Base-by-base conservation (phyloP, 2,888 invertebrate genomes). In the Polyploca ridens region DNA sequence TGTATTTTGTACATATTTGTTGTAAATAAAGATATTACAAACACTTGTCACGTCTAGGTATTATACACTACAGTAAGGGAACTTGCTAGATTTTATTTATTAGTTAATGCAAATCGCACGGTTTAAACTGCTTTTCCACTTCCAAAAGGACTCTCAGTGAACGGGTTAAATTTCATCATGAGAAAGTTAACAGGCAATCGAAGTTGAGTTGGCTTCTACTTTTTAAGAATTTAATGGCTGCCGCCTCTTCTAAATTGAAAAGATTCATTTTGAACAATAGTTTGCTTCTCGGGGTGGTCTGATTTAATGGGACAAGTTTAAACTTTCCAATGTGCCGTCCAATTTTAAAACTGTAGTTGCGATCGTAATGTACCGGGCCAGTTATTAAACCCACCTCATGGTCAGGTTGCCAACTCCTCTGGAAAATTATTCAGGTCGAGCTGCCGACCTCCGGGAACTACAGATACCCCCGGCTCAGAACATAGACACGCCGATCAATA, bases 141-240 rank as follows among this genome's bases (percentile, higher is more conserved):
- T 65, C 62, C 62, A 66, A 67, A 62, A 35, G 61, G 57, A 63
- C 58, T 65, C 63, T 65, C 62, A 33, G 54, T 49, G 64, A 66
- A 69, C 65, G 64, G 71, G 71, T 74, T 77, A 62, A 76, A 73
- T 72, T 75, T 64, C 64, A 76, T 73, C 77, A 73, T 73, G 69
- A 70, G 73, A 77, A 74, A 74, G 73, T 73, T 78, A 79, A 78
- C 73, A 74, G 67, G 76, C 75, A 79, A 81, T 81, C 76, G 73
- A 79, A 82, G 79, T 80, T 73, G 64, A 71, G 72, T 70, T 69
- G 60, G 70, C 64, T 64, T 65, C 71, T 7, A 35, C 59, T 59
- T 64, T 63, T 73, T 66, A 71, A 72, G 68, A 72, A 70, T 76
- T 70, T 70, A 75, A 75, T 75, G 71, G 70, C 65, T 62, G 62